Evolutionary conservation across 92 coral and sea anemone genomes (phyloP).

Genomic region (Actinernus sp.): DNA sequence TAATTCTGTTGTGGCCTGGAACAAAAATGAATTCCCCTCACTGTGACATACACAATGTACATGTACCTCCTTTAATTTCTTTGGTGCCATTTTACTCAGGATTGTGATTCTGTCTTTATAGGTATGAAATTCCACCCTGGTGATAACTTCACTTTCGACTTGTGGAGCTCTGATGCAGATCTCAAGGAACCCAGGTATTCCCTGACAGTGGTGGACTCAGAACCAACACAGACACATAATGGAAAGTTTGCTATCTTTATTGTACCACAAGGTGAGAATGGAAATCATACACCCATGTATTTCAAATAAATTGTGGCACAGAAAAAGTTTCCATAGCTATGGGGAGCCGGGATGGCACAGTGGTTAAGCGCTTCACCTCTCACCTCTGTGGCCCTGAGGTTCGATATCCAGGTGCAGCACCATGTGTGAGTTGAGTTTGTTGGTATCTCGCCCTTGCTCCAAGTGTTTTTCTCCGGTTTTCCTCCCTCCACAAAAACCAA

Average conservation of each 20-base stretch:
- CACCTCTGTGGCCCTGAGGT: no score
- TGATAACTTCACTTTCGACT: slow-evolving; percentile 37
- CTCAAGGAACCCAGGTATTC: slow-evolving; percentile 76
- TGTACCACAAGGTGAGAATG: slow-evolving; percentile 95
- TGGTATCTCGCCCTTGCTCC: no score
- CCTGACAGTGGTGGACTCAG: slow-evolving; percentile 66
- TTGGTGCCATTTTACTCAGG: background rate
- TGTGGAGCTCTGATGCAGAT: slow-evolving; percentile 61
- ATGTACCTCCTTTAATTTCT: background rate
- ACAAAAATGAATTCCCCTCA: background rate
- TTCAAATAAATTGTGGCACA: no score
- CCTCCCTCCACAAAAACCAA: no score
- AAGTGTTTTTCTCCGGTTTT: no score
- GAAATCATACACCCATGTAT: no score
- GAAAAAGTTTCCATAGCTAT: no score
- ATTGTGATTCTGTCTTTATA: background rate
- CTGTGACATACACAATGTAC: background rate
- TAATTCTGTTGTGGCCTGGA: no score
- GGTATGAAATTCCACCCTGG: slow-evolving; percentile 46
- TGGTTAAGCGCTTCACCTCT: no score
- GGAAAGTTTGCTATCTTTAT: slow-evolving; percentile 95
- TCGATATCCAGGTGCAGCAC: no score
- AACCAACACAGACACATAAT: slow-evolving; percentile 47
- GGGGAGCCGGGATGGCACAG: no score
- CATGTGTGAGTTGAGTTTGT: no score